Base-by-base conservation (phyloP, 2,888 invertebrate genomes). In the Rhagonycha fulva region DNA sequence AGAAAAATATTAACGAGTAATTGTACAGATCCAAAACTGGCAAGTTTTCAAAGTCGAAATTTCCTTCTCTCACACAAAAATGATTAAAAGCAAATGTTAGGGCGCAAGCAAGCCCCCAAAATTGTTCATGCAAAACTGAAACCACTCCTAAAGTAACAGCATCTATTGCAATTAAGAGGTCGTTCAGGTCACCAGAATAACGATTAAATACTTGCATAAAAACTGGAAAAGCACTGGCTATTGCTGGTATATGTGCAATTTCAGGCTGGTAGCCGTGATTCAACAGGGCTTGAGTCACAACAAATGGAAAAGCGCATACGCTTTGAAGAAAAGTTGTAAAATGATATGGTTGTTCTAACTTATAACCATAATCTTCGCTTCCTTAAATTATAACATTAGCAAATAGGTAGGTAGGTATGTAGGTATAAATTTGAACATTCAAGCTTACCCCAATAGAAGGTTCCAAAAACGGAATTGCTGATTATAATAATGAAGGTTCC, bases 351-450 rank as follows among this genome's bases (percentile, higher is more conserved):
- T 28, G 30, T 23, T 28, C 5, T 4, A 68, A 68, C 24, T 68
- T 68, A 28, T n/a, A n/a, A 11, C 73, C 73, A 47, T 73, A 62
- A 11, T 68, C 61, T 14, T 68, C 68, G 19, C 68, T 73, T 32
- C 73, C 73, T 73, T 12, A 73, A 73, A 68, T 5, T 24, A 73
- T 24, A 68, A 28, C 84, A 87, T 82, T 84, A 83, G 86, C 86
- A 86, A 47, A 86, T 62, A 9, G 63, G 1, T 19, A 19, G 19
- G 1, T 19, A 19, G 19, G 3, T 26, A 19, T 19, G 1, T 19
- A 19, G 19, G 3, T 26, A 19, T 19, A 24, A 66, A 12, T 24
- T 12, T 24, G 4, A 66, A 9, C 11, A 47, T n/a, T 87, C 87
- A 12, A 87, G 19, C 71, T 2, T 72, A 72, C 77, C 77, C 72